Evolutionary conservation across 2,888 invertebrate genomes (phyloP).

Genomic region (Idaea aversata): DNA sequence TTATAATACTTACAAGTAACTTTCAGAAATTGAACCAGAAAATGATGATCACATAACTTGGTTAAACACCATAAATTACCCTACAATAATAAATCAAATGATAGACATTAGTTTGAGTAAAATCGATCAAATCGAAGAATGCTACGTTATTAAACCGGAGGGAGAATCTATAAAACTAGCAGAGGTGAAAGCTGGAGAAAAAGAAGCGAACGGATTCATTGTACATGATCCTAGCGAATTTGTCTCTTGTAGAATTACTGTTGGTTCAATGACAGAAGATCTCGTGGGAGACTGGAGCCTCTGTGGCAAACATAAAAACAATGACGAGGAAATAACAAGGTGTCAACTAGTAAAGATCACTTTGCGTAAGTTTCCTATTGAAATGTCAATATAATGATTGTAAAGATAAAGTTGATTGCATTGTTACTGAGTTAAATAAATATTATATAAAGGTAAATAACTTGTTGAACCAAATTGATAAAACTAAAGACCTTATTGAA

Average conservation of each 20-base stretch:
- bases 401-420: not conserved
- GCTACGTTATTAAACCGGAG: conserved; percentile 24
- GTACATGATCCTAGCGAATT: conserved; percentile 28
- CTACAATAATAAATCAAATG: conserved; percentile 20
- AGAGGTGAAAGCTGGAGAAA: conserved; percentile 5
- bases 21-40: conserved; percentile 7
- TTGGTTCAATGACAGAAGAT: conserved; percentile 34
- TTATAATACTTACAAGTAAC: not conserved
- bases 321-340: conserved; percentile 22
- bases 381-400: conserved; percentile 10
- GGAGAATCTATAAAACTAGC: conserved; percentile 12
- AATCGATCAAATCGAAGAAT: conserved; percentile 28
- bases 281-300: conserved; percentile 36
- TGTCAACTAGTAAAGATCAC: conserved; percentile 34
- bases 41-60: conserved; percentile 12
- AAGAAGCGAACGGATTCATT: conserved; percentile 23
- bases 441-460: not conserved
- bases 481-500: not conserved
- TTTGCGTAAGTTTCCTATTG: conserved; percentile 36
- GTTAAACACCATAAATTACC: conserved; percentile 22
- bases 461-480: not conserved
- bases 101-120: conserved; percentile 33
- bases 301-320: conserved; percentile 28
- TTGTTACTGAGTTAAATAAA: not conserved
- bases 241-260: conserved; percentile 37